Evolutionary conservation across 1,140 invertebrate species (phyloP), one percentile per base, ranked within the genome.

Genomic region (Heliconius hermathena): DNA sequence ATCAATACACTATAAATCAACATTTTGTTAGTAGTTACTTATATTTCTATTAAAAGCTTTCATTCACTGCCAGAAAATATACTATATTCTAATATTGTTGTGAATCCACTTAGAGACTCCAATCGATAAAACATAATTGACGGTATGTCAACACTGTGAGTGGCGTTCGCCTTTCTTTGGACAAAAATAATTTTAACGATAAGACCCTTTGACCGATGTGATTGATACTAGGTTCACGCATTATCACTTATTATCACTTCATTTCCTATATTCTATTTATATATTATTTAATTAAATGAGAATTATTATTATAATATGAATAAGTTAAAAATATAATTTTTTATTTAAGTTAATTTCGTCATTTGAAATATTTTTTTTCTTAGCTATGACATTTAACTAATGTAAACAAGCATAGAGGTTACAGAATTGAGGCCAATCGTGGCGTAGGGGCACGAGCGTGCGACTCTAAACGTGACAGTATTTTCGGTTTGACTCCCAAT

Each of bases 111-210:
- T 66, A 66, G 26, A 16, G 11, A 66, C 60, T 66, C 9, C 60
- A 66, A 66, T 66, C 60, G 60, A 66, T 66, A 66, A 66, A 29
- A 66, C 5, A 29, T 66, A 66, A 66, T 66, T 66, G 54, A 70
- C 49, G 9, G 11, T 76, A 71, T 46, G 41, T 76, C 74, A 70
- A 66, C 60, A 66, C 13, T 46, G 9, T 29, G 46, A 73, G 66
- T 82, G 81, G 46, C 80, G 71, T 82, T 83, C 80, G 79, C 80
- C 80, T 80, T 81, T 78, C 78, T 80, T 81, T 76, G 66, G 54
- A 81, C 79, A 76, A 84, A 81, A 82, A 81, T 84, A 82, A 82
- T 82, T 83, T 79, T 74, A 79, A 57, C 72, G 83, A 86, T 86
- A 84, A 86, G 82, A 77, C 79, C 73, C 82, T 79, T 84, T 83